Evolutionary conservation across 2,888 invertebrate species (phyloP), one percentile per base, ranked within the genome.

Genomic region (Hymenopus coronatus): DNA sequence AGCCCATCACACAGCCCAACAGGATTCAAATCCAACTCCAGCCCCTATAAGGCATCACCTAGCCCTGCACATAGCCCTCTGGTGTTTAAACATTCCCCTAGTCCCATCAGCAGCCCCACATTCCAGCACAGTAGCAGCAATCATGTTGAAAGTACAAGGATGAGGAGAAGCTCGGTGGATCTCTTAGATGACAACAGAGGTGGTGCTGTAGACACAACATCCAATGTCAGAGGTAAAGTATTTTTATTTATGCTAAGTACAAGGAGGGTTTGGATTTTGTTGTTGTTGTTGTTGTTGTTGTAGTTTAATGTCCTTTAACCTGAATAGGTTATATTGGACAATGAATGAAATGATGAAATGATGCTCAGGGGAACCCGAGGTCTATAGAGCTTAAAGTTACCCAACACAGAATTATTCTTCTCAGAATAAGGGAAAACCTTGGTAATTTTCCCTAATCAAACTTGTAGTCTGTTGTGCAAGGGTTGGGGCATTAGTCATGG

Each of bases 191-290:
- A 90, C 87, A 70, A 90, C 88, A 88, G 82, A 30, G 82, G 84
- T 6, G 83, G 28, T 33, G 88, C 89, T 46, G 90, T 91, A 9
- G 92, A 92, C 86, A 91, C 91, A 6, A 90, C 92, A 15, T 92
- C 92, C 28, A 92, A 92, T 89, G 92, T 92, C 27, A 90, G 91
- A 91, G 92, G 92, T 92, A 88, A 89, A 90, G 28, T 3, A 27
- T 14, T 40, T 40, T 9, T 33, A 25, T 84, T 84, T 30, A 14
- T 30, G 20, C 25, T 25, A 27, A 82, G 82, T n/a, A 82, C 7
- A n/a, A 6, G 20, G 82, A 4, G 20, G 2, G 2, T 82, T n/a
- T n/a, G n/a, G n/a, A n/a, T n/a, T n/a, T n/a, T n/a, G n/a, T n/a
- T n/a, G n/a, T n/a, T n/a, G n/a, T n/a, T n/a, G n/a, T n/a, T n/a